Percentiles rank a stretch among this genome's conserved stretches.
phyloP scores from a whole-genome alignment of 2,797 vertebrate species.

The Xenopus petersii region DNA sequence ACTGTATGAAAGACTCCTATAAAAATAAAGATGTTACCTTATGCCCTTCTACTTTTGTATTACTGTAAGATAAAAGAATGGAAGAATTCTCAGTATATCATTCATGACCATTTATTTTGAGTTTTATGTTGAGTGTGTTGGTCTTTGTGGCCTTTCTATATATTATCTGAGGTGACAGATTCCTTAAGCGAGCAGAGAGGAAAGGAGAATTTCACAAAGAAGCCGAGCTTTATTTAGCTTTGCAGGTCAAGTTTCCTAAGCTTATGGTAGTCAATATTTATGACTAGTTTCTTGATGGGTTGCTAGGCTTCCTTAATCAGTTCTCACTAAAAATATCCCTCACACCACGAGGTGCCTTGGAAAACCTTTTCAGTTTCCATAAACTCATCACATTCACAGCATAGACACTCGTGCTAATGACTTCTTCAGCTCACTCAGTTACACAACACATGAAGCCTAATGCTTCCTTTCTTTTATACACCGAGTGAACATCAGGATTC shows the following conservation, averaged over 20 bases:
- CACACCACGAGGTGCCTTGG: constrained; percentile 59
- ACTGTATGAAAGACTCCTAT: too few relatives aligned
- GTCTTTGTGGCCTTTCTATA: constrained; percentile 1
- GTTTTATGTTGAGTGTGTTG: background rate
- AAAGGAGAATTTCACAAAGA: constrained; percentile 14
- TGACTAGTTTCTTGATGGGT: constrained; percentile 60
- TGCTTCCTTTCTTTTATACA: too few relatives aligned
- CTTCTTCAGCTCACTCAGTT: constrained; percentile 10
- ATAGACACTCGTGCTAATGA: constrained; percentile 46
- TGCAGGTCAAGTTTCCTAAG: constrained; percentile 54
- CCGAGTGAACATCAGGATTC: too few relatives aligned
- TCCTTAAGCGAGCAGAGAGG: constrained; percentile 8
- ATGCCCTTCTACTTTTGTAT: too few relatives aligned
- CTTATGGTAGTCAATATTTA: constrained; percentile 57
- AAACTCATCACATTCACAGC: constrained; percentile 57
- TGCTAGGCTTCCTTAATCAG: constrained; percentile 64
- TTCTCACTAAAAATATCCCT: constrained; percentile 62
- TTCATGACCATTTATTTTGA: background rate
- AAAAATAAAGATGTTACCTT: too few relatives aligned
- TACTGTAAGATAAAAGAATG: background rate
- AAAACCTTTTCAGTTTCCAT: constrained; percentile 60
- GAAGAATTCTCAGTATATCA: background rate
- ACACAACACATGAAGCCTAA: background rate
- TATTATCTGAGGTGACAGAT: constrained; percentile 13
- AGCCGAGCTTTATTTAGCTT: constrained; percentile 42